Evolutionary conservation across 1,140 invertebrate species (phyloP).

Genomic region (Daktulosphaira vitifoliae): DNA sequence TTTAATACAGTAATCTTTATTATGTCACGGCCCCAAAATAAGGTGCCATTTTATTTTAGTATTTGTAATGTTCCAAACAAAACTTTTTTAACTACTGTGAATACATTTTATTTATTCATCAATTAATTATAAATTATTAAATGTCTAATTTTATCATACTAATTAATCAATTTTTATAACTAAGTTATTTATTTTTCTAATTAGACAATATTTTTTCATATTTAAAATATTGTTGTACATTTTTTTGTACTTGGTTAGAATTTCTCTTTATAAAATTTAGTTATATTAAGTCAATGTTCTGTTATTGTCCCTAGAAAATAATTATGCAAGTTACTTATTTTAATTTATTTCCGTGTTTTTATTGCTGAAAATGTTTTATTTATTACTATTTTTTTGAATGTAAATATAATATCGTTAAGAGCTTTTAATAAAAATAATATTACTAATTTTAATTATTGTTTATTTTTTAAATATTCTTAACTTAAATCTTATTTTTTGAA

Average conservation of each 20-base stretch:
- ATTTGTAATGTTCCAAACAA: slow-evolving; percentile 9
- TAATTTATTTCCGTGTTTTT: slow-evolving; percentile 12
- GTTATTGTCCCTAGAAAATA: slow-evolving; percentile 14
- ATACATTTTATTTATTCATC: slow-evolving; percentile 19
- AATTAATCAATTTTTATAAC: slow-evolving; percentile 28
- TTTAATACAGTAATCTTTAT: slow-evolving; percentile 19
- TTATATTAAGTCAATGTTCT: background rate
- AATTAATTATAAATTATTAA: slow-evolving; percentile 25
- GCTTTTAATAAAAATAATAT: slow-evolving; percentile 17
- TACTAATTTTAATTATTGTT: background rate
- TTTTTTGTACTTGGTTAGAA: slow-evolving; percentile 22
- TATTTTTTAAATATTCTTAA: too few relatives aligned
- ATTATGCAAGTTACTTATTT: slow-evolving; percentile 32
- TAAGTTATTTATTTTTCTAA: slow-evolving; percentile 8
- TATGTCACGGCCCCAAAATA: slow-evolving; percentile 23
- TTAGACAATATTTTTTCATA: slow-evolving; percentile 14
- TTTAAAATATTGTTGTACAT: slow-evolving; percentile 5
- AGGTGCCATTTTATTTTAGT: slow-evolving; percentile 25
- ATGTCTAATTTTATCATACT: slow-evolving; percentile 21
- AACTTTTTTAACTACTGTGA: slow-evolving; percentile 9
- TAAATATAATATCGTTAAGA: slow-evolving; percentile 23
- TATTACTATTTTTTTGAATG: slow-evolving; percentile 32
- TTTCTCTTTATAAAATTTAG: background rate
- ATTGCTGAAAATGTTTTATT: slow-evolving; percentile 27
- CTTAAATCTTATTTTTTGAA: too few relatives aligned